These are phyloP conservation scores for Microctenopoma stevenorrisi DNA, from an alignment of 2,797 vertebrate genomes.

Conservation along the genomic window DNA sequence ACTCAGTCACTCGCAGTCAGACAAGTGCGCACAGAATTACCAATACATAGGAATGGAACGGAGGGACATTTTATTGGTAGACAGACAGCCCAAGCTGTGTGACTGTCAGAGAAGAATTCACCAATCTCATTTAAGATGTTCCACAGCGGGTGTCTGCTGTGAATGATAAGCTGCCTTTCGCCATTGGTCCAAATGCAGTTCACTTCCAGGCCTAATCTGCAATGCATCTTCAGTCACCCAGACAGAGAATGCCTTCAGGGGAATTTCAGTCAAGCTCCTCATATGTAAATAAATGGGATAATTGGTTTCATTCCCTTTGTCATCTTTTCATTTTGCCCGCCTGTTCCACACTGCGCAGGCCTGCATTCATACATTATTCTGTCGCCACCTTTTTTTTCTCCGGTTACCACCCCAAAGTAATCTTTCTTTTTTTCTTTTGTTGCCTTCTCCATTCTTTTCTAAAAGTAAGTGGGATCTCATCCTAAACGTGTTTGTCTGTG, in stretches of 20 bases:
- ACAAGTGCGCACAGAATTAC: constrained; percentile 40
- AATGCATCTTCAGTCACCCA: constrained; percentile 76
- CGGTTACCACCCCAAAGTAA: constrained; percentile 74
- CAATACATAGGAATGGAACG: background rate
- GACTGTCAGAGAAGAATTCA: constrained; percentile 48
- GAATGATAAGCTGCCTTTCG: constrained; percentile 68
- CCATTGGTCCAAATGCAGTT: constrained; percentile 51
- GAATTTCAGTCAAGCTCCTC: constrained; percentile 74
- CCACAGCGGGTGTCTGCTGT: constrained; percentile 52
- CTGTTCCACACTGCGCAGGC: constrained; percentile 23
- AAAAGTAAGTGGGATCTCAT: constrained; percentile 79
- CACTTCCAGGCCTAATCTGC: constrained; percentile 72
- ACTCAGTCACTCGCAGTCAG: constrained; percentile 24
- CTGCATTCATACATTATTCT: constrained; percentile 48
- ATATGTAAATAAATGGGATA: constrained; percentile 80
- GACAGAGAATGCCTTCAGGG: constrained; percentile 68
- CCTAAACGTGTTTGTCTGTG: constrained; percentile 60
- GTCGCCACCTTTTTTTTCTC: constrained; percentile 53
- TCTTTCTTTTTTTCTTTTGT: constrained; percentile 72
- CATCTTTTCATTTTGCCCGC: constrained; percentile 56
- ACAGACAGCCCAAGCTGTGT: constrained; percentile 20
- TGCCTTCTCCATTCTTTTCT: constrained; percentile 75
- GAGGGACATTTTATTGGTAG: constrained; percentile 29
- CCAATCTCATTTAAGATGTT: constrained; percentile 51
- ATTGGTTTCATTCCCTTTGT: constrained; percentile 72